Evolutionary conservation across 2,888 invertebrate species (phyloP).

Genomic region (Cantharis flavilabris): DNA sequence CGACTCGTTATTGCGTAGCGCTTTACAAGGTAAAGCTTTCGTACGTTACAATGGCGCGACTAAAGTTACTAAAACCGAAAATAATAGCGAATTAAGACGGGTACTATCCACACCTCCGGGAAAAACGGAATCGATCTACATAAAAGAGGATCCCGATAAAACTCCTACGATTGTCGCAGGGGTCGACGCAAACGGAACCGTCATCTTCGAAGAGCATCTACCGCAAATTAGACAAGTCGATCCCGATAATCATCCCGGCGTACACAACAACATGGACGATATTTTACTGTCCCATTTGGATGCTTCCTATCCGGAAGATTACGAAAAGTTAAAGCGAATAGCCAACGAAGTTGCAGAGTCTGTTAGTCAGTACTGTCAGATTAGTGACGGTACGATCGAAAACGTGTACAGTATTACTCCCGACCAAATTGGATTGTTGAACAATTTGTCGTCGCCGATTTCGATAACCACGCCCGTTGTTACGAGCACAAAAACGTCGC

Average conservation of each 20-base stretch:
- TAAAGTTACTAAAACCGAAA: conserved; percentile 45
- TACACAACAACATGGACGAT: conserved; percentile 71
- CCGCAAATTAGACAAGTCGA: conserved; percentile 56
- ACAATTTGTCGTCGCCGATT: conserved; percentile 50
- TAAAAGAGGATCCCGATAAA: conserved; percentile 49
- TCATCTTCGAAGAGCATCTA: conserved; percentile 47
- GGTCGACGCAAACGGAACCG: conserved; percentile 52
- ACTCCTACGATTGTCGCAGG: conserved; percentile 53
- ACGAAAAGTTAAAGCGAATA: conserved; percentile 82
- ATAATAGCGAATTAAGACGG: conserved; percentile 61
- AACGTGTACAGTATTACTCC: conserved; percentile 59
- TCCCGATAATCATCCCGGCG: conserved; percentile 47
- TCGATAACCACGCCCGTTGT: conserved; percentile 62
- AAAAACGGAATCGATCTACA: conserved; percentile 54
- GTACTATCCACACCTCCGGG: conserved; percentile 57
- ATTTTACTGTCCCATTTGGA: conserved; percentile 71
- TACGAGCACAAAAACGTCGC: conserved; percentile 64
- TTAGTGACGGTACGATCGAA: conserved; percentile 59
- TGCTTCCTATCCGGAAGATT: conserved; percentile 75
- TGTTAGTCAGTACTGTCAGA: conserved; percentile 70
- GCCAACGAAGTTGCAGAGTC: conserved; percentile 82
- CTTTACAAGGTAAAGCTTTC: conserved; percentile 77
- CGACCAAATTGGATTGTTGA: conserved; percentile 51
- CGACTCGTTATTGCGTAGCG: conserved; percentile 80
- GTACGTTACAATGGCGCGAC: conserved; percentile 53